These are phyloP conservation scores for Sthenelais limicola DNA, from an alignment of 2,888 invertebrate species.

Conservation along the genomic window DNA sequence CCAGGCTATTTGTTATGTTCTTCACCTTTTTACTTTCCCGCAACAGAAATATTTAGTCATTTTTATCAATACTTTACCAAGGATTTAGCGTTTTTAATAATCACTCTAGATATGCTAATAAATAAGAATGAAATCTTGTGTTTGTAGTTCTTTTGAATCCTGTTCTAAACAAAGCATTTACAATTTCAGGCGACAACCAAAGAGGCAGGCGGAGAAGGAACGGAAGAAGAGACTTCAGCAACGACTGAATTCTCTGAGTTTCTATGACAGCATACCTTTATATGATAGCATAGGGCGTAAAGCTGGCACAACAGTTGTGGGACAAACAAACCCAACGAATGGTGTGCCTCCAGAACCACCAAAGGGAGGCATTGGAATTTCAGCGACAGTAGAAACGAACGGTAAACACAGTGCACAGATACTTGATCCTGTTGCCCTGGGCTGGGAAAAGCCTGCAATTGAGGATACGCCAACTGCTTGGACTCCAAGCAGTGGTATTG, in stretches of 20 bases:
- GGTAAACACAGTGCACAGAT: constrained; percentile 10
- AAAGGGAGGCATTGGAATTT: background rate
- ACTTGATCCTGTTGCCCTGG: constrained; percentile 26
- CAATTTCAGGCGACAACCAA: constrained; percentile 37
- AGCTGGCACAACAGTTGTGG: constrained; percentile 8
- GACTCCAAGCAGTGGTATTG: constrained; percentile 2
- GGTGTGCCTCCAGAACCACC: background rate
- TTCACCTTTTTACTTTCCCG: too few species aligned
- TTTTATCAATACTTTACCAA: too few species aligned
- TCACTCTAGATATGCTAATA: too few species aligned
- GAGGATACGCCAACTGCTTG: background rate
- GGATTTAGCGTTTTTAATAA: too few species aligned
- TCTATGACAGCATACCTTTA: constrained; percentile 52
- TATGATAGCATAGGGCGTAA: constrained; percentile 47
- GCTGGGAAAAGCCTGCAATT: background rate
- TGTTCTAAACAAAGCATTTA: too few species aligned
- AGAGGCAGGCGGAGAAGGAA: constrained; percentile 26
- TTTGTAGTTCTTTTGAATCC: too few species aligned
- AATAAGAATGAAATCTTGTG: too few species aligned
- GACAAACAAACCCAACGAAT: background rate
- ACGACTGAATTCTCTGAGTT: constrained; percentile 48
- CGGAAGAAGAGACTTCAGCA: constrained; percentile 45
- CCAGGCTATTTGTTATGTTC: too few species aligned
- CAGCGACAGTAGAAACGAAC: background rate
- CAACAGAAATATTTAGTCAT: too few species aligned